Evolutionary conservation across 2,888 invertebrate genomes (phyloP).

Genomic region (Drosophila limbata): DNA sequence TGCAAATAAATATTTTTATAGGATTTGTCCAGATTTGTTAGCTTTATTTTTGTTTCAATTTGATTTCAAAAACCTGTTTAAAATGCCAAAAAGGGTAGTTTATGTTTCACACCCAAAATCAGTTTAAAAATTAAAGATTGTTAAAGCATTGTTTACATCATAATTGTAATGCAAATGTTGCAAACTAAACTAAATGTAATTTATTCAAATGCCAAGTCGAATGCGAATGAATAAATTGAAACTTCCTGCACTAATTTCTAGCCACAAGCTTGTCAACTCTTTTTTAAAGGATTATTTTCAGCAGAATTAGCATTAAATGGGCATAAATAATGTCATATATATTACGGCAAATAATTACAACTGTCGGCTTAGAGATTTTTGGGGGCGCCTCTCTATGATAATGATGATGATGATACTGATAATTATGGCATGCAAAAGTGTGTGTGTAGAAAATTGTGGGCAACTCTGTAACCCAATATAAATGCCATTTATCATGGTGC

Average conservation of each 20-base stretch:
- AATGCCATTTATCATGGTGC: constrained; percentile 77
- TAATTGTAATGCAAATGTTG: constrained; percentile 18
- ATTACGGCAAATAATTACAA: constrained; percentile 76
- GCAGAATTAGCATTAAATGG: constrained; percentile 68
- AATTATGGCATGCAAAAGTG: constrained; percentile 62
- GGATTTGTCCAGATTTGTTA: too few species aligned
- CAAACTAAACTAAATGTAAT: constrained; percentile 23
- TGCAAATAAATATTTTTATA: too few species aligned
- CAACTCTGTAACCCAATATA: constrained; percentile 77
- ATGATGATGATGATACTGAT: constrained; percentile 31
- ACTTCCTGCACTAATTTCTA: constrained; percentile 22
- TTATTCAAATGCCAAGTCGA: constrained; percentile 37
- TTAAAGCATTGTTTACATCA: constrained; percentile 10
- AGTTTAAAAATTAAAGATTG: neutral
- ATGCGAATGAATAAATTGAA: constrained; percentile 44
- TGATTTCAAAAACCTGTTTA: neutral
- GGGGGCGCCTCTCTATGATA: neutral
- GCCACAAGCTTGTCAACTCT: constrained; percentile 52
- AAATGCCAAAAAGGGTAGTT: neutral
- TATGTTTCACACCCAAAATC: neutral
- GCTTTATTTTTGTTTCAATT: neutral
- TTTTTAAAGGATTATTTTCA: constrained; percentile 26
- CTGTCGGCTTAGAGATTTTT: constrained; percentile 64
- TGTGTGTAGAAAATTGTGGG: constrained; percentile 59
- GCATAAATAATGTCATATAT: constrained; percentile 75